These are phyloP conservation scores for Agriopis leucophaearia DNA, from an alignment of 2,888 invertebrate genomes.

Conservation along the genomic window DNA sequence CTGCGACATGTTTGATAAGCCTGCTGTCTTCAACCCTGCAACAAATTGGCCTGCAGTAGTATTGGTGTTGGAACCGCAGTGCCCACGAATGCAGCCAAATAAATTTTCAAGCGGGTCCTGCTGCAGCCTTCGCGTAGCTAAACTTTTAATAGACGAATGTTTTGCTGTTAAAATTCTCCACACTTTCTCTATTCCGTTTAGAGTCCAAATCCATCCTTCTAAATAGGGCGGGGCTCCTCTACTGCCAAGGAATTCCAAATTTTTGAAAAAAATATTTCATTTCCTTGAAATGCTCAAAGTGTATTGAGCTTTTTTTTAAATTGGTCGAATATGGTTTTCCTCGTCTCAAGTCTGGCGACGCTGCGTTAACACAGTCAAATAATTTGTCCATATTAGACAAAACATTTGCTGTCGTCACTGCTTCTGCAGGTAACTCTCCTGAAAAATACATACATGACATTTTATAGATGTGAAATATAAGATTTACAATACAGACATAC, in stretches of 20 bases:
- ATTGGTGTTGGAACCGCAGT: slow-evolving; percentile 48
- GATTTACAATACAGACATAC: background rate
- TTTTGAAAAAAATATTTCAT: slow-evolving; percentile 22
- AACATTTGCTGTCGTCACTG: slow-evolving; percentile 38
- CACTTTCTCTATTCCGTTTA: slow-evolving; percentile 32
- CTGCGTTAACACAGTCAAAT: slow-evolving; percentile 42
- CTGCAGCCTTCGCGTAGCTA: slow-evolving; percentile 46
- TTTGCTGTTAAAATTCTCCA: slow-evolving; percentile 28
- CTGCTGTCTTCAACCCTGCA: slow-evolving; percentile 35
- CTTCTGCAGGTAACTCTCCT: slow-evolving; percentile 39
- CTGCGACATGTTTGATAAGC: slow-evolving; percentile 24
- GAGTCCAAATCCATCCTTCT: slow-evolving; percentile 48
- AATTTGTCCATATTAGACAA: too few species aligned
- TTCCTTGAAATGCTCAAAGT: background rate
- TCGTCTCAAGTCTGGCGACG: slow-evolving; percentile 31
- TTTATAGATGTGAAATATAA: background rate
- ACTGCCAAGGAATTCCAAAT: background rate
- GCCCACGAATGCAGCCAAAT: slow-evolving; percentile 40
- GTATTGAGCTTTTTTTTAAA: background rate
- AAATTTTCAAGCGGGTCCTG: slow-evolving; percentile 49
- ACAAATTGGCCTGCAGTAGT: slow-evolving; percentile 47
- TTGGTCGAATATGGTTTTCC: slow-evolving; percentile 34
- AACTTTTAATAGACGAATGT: slow-evolving; percentile 34
- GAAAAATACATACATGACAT: slow-evolving; percentile 20
- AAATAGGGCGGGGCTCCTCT: background rate